Conservation (phyloP, 2,113 vertebrate species). For the Accipiter cooperii region DNA sequence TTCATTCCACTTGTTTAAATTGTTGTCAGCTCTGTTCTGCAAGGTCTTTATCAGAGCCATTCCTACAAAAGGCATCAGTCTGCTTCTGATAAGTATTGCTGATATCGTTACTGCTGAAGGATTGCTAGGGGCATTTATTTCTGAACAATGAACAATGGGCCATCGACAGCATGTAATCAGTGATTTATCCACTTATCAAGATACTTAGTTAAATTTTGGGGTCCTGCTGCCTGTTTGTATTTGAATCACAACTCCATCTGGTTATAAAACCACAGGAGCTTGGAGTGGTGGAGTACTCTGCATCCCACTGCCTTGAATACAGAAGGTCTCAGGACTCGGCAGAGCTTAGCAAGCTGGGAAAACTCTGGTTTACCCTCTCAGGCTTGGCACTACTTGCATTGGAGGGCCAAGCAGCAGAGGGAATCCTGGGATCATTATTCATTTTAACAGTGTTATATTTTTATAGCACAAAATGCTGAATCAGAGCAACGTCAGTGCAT, state of each 20-base stretch:
- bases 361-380: neutral
- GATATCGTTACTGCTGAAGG: neutral
- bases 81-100: slow-evolving; percentile 27
- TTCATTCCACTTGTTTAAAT: neutral
- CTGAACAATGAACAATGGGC: slow-evolving; percentile 30
- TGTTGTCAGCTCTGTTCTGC: neutral
- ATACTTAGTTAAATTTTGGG: neutral
- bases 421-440: neutral
- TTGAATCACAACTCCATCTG: neutral
- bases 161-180: neutral
- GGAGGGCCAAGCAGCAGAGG: neutral
- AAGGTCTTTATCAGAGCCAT: neutral
- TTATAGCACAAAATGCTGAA: neutral
- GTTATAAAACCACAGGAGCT: neutral
- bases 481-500: neutral
- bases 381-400: neutral
- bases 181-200: neutral
- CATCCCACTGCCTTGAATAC: neutral
- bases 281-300: neutral
- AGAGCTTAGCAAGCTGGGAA: neutral
- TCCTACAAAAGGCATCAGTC: neutral
- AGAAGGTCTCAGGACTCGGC: neutral
- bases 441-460: neutral
- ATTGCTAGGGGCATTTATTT: neutral
- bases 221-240: neutral